Evolutionary conservation across 1,140 invertebrate genomes (phyloP), one percentile per base, ranked within the genome.

Genomic region (Anadara kagoshimensis): DNA sequence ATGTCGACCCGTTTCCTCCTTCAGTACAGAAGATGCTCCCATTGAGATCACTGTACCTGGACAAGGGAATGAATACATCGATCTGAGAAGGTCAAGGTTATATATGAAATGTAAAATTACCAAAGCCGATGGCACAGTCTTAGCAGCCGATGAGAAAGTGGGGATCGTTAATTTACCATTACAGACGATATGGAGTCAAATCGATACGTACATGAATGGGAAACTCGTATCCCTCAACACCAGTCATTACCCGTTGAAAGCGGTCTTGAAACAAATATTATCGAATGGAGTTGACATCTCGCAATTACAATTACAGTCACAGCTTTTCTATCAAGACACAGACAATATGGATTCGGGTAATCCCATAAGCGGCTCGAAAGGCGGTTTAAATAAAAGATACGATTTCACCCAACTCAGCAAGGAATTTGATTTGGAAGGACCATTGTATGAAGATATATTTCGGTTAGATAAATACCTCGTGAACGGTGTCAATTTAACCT

Each of bases 191-290:
- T 62, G 57, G 12, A 68, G 64, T 43, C 75, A 77, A 22, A 59
- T 77, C n/a, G 75, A 77, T 58, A 20, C 69, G 26, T 63, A 57
- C 47, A 43, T 77, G 59, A 77, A 77, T 59, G 65, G 54, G 24
- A 69, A 68, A n/a, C n/a, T 77, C 14, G 65, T 77, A 1, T 73
- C 75, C 22, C 47, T 63, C 12, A 68, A 71, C 29, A 68, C 57
- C 11, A 77, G 73, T 36, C 56, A 58, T 22, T 77, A 64, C 29
- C 70, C 75, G 1, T 77, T 44, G 58, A 71, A 68, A 36, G 49
- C 62, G 2, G 66, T 67, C 53, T 22, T 72, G 54, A 68, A 76
- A 45, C 47, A 54, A 14, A 22, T 76, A 22, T n/a, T 71, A 14
- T 64, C 57, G 26, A 63, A 45, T 18, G 59, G 69, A 16, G 54